phyloP scores from a whole-genome alignment of 2,113 vertebrate genomes.

The Actinemys pallida region DNA sequence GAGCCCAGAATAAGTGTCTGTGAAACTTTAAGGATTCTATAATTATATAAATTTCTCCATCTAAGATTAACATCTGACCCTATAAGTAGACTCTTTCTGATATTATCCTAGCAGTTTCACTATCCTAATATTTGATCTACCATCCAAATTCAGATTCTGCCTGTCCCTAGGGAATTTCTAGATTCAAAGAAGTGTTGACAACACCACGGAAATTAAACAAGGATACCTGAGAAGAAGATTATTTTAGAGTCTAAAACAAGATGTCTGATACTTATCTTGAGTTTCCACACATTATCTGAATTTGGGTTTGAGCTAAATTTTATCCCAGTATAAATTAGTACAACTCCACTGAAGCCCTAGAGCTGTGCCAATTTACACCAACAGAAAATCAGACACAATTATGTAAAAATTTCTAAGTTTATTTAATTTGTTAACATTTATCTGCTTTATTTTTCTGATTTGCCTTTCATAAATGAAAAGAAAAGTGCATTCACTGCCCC shows the following conservation, averaged over 20 bases:
- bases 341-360: neutral
- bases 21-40: neutral
- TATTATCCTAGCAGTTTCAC: neutral
- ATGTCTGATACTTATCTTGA: neutral
- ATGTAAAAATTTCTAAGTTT: neutral
- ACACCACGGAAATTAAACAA: neutral
- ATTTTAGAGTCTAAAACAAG: neutral
- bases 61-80: neutral
- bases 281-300: neutral
- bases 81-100: neutral
- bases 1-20: too few relatives aligned
- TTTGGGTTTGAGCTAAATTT: neutral
- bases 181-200: neutral
- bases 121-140: neutral
- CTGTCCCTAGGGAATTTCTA: neutral
- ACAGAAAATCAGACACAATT: neutral
- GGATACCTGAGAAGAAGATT: neutral
- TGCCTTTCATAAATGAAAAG: neutral
- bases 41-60: neutral
- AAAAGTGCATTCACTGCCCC: neutral
- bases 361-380: neutral
- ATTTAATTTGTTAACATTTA: neutral
- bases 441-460: neutral
- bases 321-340: neutral
- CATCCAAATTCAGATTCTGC: neutral